Percentiles rank a stretch among this genome's conserved stretches.
phyloP scores from a whole-genome alignment of 2,797 vertebrate species.

The Acestrorhynchus altus region DNA sequence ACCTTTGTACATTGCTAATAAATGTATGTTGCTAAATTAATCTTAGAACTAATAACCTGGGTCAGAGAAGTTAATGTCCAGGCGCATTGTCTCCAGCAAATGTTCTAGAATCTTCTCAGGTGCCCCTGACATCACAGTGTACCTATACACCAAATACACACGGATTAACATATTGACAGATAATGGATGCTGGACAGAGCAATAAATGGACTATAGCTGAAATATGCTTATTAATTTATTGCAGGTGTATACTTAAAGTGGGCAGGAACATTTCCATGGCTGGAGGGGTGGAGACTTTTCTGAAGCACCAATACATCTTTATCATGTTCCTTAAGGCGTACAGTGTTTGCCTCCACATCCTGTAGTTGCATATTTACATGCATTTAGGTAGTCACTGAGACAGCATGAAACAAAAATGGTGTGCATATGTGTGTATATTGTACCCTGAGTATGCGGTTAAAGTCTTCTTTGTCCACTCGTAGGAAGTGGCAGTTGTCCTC shows the following conservation, averaged over 20 bases:
- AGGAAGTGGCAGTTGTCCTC: constrained; percentile 98
- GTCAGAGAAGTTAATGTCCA: constrained; percentile 90
- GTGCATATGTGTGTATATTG: neutral
- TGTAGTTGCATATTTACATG: constrained; percentile 66
- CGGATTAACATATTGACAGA: neutral
- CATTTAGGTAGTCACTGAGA: neutral
- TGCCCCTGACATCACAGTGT: constrained; percentile 98
- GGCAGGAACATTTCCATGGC: constrained; percentile 87
- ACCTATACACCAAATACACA: constrained; percentile 74
- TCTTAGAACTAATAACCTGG: constrained; percentile 68
- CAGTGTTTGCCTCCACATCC: constrained; percentile 98
- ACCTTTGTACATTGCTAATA: neutral
- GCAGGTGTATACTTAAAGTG: constrained; percentile 82
- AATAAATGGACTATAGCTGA: neutral
- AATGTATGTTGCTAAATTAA: neutral
- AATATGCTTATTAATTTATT: neutral
- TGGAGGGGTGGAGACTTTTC: constrained; percentile 90
- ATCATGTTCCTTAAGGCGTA: constrained; percentile 97
- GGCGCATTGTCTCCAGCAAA: constrained; percentile 95
- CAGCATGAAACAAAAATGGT: neutral
- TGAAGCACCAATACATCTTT: constrained; percentile 96
- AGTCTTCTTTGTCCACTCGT: constrained; percentile 97
- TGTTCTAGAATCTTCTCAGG: constrained; percentile 98
- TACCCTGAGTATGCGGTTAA: constrained; percentile 96
- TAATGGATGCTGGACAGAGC: neutral